Percentiles rank a stretch among this genome's conserved stretches.
Evolutionary conservation across 1,140 invertebrate genomes (phyloP).

Genomic region (Saccostrea echinata): DNA sequence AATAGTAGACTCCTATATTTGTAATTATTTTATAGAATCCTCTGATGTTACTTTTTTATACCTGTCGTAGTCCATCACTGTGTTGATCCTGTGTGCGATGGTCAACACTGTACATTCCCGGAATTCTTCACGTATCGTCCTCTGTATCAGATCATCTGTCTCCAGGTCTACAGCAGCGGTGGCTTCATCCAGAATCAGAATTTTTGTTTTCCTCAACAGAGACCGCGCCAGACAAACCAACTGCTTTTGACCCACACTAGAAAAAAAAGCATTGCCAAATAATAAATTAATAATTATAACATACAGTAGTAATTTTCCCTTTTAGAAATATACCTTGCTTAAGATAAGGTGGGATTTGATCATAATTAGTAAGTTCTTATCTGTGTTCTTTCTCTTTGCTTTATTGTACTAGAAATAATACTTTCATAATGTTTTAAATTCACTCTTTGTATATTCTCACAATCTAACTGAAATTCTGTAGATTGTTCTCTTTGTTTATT

Average conservation of each 20-base stretch:
- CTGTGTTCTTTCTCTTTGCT: too few species aligned
- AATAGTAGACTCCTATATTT: too few species aligned
- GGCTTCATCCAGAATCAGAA: constrained; percentile 86
- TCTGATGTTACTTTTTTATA: not conserved
- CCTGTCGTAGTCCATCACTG: constrained; percentile 78
- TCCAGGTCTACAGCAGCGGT: constrained; percentile 76
- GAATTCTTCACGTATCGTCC: constrained; percentile 75
- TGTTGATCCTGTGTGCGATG: constrained; percentile 79
- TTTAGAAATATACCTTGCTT: too few species aligned
- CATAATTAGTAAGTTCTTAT: too few species aligned
- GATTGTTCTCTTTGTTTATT: too few species aligned
- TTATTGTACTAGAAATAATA: too few species aligned
- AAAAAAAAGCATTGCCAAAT: constrained; percentile 45
- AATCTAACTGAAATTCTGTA: too few species aligned
- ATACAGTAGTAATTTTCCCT: too few species aligned
- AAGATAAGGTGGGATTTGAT: too few species aligned
- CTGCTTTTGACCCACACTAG: constrained; percentile 81
- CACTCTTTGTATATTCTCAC: too few species aligned
- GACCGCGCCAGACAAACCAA: constrained; percentile 81
- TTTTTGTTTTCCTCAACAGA: constrained; percentile 82
- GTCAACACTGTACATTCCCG: constrained; percentile 76
- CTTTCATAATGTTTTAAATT: too few species aligned
- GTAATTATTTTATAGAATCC: not conserved
- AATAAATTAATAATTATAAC: not conserved
- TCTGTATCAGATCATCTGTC: constrained; percentile 79